A percentile compares a stretch with the other conserved stretches of the same genome.
These are phyloP conservation scores for Pelusios castaneus DNA, from an alignment of 2,113 vertebrate species.

Conservation along the genomic window DNA sequence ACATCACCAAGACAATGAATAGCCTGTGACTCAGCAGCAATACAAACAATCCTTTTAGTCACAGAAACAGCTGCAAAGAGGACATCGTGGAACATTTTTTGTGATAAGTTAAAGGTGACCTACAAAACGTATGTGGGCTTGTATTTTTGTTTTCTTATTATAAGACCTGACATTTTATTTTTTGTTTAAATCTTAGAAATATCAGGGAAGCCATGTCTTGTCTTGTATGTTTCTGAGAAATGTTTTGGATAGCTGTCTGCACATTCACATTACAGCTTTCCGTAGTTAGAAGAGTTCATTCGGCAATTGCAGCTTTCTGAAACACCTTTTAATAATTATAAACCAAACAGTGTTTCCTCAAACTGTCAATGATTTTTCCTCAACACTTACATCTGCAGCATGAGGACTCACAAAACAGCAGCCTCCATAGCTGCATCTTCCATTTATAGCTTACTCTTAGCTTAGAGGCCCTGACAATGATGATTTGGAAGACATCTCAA, in stretches of 20 bases:
- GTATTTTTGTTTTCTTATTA: background rate
- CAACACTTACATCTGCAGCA: background rate
- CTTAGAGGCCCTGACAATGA: background rate
- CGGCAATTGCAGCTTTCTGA: background rate
- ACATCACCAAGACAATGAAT: background rate
- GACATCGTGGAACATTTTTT: background rate
- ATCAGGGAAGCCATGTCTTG: background rate
- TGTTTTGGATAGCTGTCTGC: background rate
- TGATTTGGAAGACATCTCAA: background rate
- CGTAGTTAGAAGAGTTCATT: too few species aligned
- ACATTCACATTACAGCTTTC: background rate
- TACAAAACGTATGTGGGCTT: background rate
- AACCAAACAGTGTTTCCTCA: background rate
- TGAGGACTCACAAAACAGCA: background rate
- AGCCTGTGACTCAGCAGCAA: background rate
- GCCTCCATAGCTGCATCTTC: background rate
- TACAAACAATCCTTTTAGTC: background rate
- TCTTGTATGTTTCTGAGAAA: background rate
- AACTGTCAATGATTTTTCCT: background rate
- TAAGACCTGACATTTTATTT: background rate
- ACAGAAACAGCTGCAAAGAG: background rate
- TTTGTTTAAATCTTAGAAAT: background rate
- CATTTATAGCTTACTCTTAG: background rate
- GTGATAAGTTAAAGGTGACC: background rate
- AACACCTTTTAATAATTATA: background rate